A percentile compares a stretch with the other conserved stretches of the same genome.
Evolutionary conservation across 2,888 invertebrate genomes (phyloP).

Genomic region (Drosophila rubida): DNA sequence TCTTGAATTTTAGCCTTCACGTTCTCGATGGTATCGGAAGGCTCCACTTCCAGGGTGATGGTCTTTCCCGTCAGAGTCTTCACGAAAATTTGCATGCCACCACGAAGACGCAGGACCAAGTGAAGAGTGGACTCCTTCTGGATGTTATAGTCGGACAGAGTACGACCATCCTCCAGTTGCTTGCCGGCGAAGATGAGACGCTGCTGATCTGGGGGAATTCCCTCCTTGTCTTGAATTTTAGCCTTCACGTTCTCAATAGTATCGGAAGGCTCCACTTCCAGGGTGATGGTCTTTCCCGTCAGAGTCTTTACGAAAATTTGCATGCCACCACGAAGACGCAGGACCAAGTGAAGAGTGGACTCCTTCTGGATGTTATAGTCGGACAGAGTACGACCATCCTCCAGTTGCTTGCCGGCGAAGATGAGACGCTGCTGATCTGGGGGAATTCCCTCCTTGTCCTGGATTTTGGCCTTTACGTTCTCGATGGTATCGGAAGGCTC

Average conservation of each 20-base stretch:
- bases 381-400: conserved; percentile 58
- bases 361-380: conserved; percentile 66
- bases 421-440: conserved; percentile 65
- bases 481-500: conserved; percentile 57
- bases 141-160: conserved; percentile 96
- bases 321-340: conserved; percentile 61
- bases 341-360: conserved; percentile 55
- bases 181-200: conserved; percentile 84
- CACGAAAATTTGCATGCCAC: conserved; percentile 87
- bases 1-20: conserved; percentile 51
- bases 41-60: conserved; percentile 45
- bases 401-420: conserved; percentile 63
- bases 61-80: conserved; percentile 51
- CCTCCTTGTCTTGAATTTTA: conserved; percentile 75
- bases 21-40: conserved; percentile 43
- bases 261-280: conserved; percentile 47
- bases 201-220: conserved; percentile 77
- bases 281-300: conserved; percentile 55
- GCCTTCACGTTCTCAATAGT: conserved; percentile 66
- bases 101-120: conserved; percentile 93
- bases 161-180: conserved; percentile 96
- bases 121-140: conserved; percentile 97
- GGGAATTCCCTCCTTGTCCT: conserved; percentile 62
- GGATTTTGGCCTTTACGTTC: conserved; percentile 63
- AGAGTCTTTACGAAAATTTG: conserved; percentile 59